Evolutionary conservation across 2,888 invertebrate genomes (phyloP), one percentile per base, ranked within the genome.

Genomic region (Drosophila subsilvestris): DNA sequence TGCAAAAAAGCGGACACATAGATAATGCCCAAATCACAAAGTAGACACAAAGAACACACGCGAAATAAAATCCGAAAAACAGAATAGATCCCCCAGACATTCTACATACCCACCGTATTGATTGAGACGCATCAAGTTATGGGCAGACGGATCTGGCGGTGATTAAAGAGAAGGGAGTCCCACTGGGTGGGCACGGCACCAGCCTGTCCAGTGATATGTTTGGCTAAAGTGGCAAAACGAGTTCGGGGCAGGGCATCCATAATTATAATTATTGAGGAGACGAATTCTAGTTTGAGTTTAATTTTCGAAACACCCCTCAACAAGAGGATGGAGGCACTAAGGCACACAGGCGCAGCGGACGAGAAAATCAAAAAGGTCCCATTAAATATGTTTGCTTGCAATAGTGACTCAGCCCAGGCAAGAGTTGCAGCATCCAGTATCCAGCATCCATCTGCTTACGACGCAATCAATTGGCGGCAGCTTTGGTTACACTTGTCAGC

Each of bases 331-430:
- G 25, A 25, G 37, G 37, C 5, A 5, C 12, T 12, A 5, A 14
- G 37, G n/a, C 5, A 7, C 27, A 60, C 50, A 57, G 45, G 45
- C 44, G 45, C 45, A 43, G 51, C 49, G 14, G 47, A 45, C 37
- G 42, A 58, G 56, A 47, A 37, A 56, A 44, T 48, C 63, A 67
- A 75, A 75, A 67, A 71, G 70, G 68, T 73, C 58, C 69, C 75
- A 80, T 75, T 75, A 75, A 80, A 79, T 70, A 78, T 67, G 65
- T 70, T 75, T 65, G 50, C 75, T 69, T 75, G 78, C 73, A 79
- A 47, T 71, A 65, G 74, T 68, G 37, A 53, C 66, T 42, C 57
- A 61, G 62, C 32, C 50, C 55, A 9, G 32, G 32, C 32, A n/a
- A 37, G 37, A 37, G 73, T 74, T 79, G 79, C 79, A 37, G 69